Percentiles rank a stretch among this genome's conserved stretches.
phyloP scores from a whole-genome alignment of 2,113 vertebrate species.

The Lophura nycthemera region DNA sequence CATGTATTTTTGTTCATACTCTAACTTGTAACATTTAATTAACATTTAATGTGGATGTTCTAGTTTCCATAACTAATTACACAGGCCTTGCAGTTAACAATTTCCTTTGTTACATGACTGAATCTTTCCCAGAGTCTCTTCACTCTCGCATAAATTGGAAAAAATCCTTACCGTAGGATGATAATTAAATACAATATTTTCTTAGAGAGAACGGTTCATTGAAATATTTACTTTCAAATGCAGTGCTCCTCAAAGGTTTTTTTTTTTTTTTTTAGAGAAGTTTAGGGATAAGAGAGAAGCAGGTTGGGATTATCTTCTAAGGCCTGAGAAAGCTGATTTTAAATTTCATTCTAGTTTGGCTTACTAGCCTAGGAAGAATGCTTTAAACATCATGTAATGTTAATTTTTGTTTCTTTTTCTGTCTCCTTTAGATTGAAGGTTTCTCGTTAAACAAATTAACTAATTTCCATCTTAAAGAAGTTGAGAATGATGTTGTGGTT shows the following conservation, averaged over 20 bases:
- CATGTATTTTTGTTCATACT: not conserved
- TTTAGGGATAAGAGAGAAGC: not conserved
- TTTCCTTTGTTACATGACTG: accelerated
- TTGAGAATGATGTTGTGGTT: constrained; percentile 77
- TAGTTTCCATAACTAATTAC: not conserved
- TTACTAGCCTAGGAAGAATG: not conserved
- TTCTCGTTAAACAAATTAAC: constrained; percentile 83
- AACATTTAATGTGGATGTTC: not conserved
- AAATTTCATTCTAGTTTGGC: not conserved
- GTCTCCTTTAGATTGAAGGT: constrained; percentile 75
- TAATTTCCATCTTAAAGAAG: constrained; percentile 82
- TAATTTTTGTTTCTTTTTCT: not conserved
- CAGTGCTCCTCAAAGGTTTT: not conserved
- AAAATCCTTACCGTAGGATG: too few relatives aligned
- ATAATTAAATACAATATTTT: too few relatives aligned
- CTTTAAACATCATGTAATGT: not conserved
- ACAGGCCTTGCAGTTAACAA: not conserved
- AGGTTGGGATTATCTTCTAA: not conserved
- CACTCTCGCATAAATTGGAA: too few relatives aligned
- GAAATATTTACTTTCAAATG: not conserved
- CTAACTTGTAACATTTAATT: not conserved
- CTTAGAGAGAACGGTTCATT: too few relatives aligned
- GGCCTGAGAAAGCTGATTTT: not conserved
- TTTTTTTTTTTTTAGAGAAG: not conserved
- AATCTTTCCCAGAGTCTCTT: not conserved